These are phyloP conservation scores for Heteromormyrus szaboi DNA, from an alignment of 2,797 vertebrate species.

Conservation along the genomic window DNA sequence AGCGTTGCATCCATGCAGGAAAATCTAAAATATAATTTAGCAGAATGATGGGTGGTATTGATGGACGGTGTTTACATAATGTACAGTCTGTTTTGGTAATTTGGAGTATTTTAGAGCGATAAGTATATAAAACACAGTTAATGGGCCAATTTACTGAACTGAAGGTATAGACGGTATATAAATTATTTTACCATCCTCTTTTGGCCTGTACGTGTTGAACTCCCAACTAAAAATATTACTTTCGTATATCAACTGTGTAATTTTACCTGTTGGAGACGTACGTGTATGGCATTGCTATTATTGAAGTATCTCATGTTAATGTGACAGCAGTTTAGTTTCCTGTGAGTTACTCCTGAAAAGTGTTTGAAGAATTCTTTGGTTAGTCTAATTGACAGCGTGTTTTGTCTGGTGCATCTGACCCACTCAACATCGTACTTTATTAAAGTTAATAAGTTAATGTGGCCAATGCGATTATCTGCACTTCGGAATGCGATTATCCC, in stretches of 20 bases:
- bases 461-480: slow-evolving; percentile 36
- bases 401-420: slow-evolving; percentile 20
- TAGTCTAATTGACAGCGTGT: slow-evolving; percentile 20
- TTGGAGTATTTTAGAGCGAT: not conserved
- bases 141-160: not conserved
- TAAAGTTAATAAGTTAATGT: slow-evolving; percentile 32
- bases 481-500: slow-evolving; percentile 25
- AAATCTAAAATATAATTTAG: not conserved
- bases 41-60: not conserved
- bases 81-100: not conserved
- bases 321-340: not conserved
- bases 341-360: not conserved
- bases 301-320: not conserved
- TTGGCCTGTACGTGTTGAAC: not conserved
- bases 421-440: slow-evolving; percentile 18
- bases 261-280: not conserved
- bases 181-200: not conserved
- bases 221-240: not conserved
- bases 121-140: not conserved
- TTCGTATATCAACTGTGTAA: not conserved
- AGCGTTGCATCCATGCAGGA: not conserved
- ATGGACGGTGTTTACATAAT: not conserved
- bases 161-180: not conserved
- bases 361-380: not conserved
- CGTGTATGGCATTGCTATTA: not conserved